These are phyloP conservation scores for Cyanocitta stelleri DNA, from an alignment of 2,113 vertebrate species.

Conservation along the genomic window DNA sequence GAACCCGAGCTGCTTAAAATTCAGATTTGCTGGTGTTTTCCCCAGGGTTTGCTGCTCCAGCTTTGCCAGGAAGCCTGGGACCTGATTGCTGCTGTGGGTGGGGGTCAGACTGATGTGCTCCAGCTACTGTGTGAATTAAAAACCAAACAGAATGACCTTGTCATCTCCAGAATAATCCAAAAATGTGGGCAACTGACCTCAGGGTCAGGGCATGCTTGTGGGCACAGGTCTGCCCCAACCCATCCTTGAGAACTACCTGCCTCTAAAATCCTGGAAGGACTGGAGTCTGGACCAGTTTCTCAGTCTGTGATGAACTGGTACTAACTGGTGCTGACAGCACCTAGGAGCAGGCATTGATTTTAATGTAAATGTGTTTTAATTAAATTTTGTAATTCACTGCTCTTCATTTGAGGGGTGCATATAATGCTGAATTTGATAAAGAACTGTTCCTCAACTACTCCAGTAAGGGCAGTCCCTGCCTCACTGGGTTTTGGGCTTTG, in stretches of 20 bases:
- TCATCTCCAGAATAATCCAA: neutral
- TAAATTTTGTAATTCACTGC: neutral
- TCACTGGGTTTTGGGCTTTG: neutral
- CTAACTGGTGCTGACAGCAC: neutral
- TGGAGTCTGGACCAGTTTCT: neutral
- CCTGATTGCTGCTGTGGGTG: rapidly evolving
- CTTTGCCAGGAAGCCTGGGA: neutral
- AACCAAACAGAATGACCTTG: rapidly evolving
- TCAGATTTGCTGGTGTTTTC: neutral
- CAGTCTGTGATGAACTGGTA: neutral
- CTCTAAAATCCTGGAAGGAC: neutral
- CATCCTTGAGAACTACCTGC: neutral
- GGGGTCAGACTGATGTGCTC: neutral
- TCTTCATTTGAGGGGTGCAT: neutral
- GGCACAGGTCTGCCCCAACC: neutral
- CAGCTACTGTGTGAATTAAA: neutral
- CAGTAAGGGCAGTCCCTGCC: neutral
- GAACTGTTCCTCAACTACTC: neutral
- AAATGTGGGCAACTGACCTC: neutral
- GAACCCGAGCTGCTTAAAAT: neutral
- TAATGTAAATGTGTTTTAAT: neutral
- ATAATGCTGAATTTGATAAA: neutral
- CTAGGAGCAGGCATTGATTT: neutral
- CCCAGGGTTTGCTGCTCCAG: neutral
- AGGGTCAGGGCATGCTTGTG: neutral